Evolutionary conservation across 1,140 invertebrate species (phyloP), one percentile per base, ranked within the genome.

Genomic region (Leguminivora glycinivorella): DNA sequence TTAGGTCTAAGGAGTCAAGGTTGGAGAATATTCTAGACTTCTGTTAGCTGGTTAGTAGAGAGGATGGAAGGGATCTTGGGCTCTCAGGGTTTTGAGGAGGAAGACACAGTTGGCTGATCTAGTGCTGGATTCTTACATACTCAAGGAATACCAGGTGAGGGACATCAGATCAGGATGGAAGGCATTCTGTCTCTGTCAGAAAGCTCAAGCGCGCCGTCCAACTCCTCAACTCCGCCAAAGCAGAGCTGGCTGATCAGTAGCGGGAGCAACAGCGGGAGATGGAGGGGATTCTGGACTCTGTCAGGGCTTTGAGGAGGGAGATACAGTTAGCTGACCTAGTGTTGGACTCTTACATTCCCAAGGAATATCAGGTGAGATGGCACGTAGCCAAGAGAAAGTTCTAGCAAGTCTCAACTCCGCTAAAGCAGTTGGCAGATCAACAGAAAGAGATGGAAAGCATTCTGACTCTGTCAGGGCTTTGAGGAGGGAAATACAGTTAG

Each of bases 241-340:
- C 95, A 0, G 98, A 99, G 85, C 89, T 98, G 24, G 95, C 95
- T 2, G 98, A 99, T 90, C 94, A 98, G 72, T 95, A 97, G 82
- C 94, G 97, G 75, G 99, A 99, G 83, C 98, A 99, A 84, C 98
- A 99, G 90, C 90, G 97, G 67, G 98, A 99, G 92, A 98, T 98
- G 95, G 98, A 99, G 89, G 97, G 96, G 19, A 94, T 99, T 29
- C 92, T 99, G 70, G 98, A 99, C 83, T 98, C 97, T 77, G 96
- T 99, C 10, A 89, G 98, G 7, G 96, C 98, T 60, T 93, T 99
- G 4, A 96, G 96, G 43, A 92, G 97, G 66, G 98, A 99, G 90
- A 92, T 99, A n/a, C 96, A 97, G 72, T 92, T 99, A 0, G 97
- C 98, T 70, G 97, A 97, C 87, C 88, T 97, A 1, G 95, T 97